Conservation (phyloP, 1,140 invertebrate species). For the Bombus difficillimus region DNA sequence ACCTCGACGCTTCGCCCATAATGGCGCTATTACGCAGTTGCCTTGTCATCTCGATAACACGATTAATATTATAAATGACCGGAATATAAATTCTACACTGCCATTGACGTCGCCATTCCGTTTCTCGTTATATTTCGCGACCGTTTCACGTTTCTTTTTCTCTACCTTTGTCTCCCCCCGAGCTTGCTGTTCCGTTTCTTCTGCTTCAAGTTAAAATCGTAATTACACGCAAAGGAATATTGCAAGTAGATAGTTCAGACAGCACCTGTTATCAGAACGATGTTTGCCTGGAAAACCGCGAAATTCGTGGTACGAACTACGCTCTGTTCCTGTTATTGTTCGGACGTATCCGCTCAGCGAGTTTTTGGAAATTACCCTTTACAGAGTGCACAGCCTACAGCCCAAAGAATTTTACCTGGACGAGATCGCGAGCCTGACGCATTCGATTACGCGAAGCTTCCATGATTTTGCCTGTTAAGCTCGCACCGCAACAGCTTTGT, state of each 20-base stretch:
- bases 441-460: not conserved
- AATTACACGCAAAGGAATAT: not conserved
- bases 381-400: not conserved
- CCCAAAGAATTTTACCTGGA: not conserved
- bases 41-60: constrained; percentile 48
- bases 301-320: not conserved
- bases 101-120: too few relatives aligned
- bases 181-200: too few relatives aligned
- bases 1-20: constrained; percentile 44
- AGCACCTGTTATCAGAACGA: not conserved
- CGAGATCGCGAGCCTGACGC: not conserved
- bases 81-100: not conserved
- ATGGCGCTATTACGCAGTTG: constrained; percentile 55
- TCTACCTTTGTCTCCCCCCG: too few relatives aligned
- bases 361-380: constrained; percentile 4
- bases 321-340: not conserved
- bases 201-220: not conserved
- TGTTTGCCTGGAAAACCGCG: not conserved
- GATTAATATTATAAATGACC: constrained; percentile 63
- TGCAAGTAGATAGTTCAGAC: too few relatives aligned
- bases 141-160: not conserved
- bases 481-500: not conserved
- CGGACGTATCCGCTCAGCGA: not conserved
- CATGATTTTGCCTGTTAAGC: too few relatives aligned
- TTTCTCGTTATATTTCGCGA: not conserved